Conservation (phyloP, 1,140 invertebrate genomes). For the Plodia interpunctella region DNA sequence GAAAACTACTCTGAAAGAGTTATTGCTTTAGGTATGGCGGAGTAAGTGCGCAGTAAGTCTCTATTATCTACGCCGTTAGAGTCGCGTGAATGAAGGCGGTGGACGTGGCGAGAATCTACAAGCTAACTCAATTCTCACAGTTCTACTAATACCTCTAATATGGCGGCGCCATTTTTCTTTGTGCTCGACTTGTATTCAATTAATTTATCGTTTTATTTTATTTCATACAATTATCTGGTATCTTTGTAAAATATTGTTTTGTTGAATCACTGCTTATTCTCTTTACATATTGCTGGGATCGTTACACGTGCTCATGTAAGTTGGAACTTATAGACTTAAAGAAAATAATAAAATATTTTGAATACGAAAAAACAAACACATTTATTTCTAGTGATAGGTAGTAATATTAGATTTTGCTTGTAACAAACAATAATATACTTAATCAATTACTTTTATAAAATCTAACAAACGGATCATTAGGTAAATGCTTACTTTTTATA, state of each 20-base stretch:
- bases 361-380: no score
- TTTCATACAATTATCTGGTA: neutral
- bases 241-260: neutral
- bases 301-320: no score
- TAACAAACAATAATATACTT: no score
- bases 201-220: slow-evolving; percentile 16
- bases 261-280: no score
- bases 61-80: slow-evolving; percentile 71
- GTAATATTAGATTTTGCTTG: no score
- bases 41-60: slow-evolving; percentile 73
- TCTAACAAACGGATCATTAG: no score
- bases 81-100: slow-evolving; percentile 65
- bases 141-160: slow-evolving; percentile 42
- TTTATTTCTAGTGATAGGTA: no score
- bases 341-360: no score
- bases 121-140: slow-evolving; percentile 50
- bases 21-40: slow-evolving; percentile 63
- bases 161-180: slow-evolving; percentile 27
- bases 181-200: slow-evolving; percentile 28
- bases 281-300: no score
- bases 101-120: slow-evolving; percentile 64
- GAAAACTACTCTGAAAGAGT: slow-evolving; percentile 56
- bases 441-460: no score
- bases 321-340: no score
- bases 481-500: no score